Percentiles rank a stretch among this genome's conserved stretches.
phyloP scores from a whole-genome alignment of 2,888 invertebrate species.

The Amiota mariae region DNA sequence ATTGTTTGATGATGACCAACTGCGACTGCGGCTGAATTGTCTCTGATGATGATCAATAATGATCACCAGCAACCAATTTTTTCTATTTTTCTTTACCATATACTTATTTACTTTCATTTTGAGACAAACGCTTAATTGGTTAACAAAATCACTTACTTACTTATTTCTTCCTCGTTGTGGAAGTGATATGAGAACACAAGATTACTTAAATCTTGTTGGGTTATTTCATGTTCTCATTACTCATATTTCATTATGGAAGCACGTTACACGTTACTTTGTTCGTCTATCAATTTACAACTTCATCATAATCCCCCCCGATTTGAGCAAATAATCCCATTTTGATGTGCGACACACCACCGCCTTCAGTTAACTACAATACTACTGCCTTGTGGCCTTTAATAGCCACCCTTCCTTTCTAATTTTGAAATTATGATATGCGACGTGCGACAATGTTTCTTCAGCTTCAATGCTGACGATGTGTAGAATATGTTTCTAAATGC shows the following conservation, averaged over 20 bases:
- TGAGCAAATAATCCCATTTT: constrained; percentile 42
- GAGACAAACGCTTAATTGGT: constrained; percentile 27
- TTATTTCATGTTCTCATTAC: constrained; percentile 11
- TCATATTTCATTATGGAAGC: constrained; percentile 16
- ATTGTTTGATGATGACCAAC: constrained; percentile 45
- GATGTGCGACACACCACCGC: constrained; percentile 26
- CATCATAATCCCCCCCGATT: constrained; percentile 56
- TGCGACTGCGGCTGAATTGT: neutral
- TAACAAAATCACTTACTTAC: constrained; percentile 20
- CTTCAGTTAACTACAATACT: neutral
- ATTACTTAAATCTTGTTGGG: neutral
- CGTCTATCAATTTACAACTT: constrained; percentile 52
- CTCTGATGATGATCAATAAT: neutral
- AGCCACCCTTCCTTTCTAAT: constrained; percentile 9
- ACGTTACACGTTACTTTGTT: constrained; percentile 14
- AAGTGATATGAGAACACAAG: neutral
- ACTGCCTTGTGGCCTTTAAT: neutral
- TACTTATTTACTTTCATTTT: constrained; percentile 6
- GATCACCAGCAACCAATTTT: neutral
- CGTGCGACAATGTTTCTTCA: constrained; percentile 9
- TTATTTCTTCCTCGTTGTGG: neutral
- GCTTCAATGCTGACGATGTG: constrained; percentile 39
- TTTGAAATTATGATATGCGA: constrained; percentile 13
- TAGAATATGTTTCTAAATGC: constrained; percentile 53
- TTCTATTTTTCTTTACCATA: neutral